These are phyloP conservation scores for Strix uralensis DNA, from an alignment of 2,113 vertebrate genomes.

Conservation along the genomic window DNA sequence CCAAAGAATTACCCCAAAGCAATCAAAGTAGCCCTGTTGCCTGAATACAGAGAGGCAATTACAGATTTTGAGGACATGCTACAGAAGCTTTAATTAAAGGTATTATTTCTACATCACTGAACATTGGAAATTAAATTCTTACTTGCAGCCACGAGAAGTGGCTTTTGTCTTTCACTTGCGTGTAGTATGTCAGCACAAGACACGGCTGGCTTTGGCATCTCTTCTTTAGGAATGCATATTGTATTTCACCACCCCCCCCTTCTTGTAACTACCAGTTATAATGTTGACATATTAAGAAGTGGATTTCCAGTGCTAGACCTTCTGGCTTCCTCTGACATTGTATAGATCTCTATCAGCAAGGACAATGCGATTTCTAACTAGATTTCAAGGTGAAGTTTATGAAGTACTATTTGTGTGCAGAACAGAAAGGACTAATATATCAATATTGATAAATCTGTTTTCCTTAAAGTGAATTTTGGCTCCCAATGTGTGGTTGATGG, in stretches of 20 bases:
- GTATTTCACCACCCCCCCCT: neutral
- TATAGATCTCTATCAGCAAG: neutral
- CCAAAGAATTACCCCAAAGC: slow-evolving; percentile 90
- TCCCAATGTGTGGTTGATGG: neutral
- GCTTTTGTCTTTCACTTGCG: slow-evolving; percentile 54
- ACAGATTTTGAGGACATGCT: slow-evolving; percentile 80
- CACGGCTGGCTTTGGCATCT: neutral
- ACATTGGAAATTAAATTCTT: slow-evolving; percentile 76
- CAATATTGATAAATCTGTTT: neutral
- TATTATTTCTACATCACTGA: slow-evolving; percentile 78
- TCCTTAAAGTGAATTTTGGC: neutral
- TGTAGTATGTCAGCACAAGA: slow-evolving; percentile 23
- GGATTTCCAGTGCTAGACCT: neutral
- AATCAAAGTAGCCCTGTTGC: slow-evolving; percentile 83
- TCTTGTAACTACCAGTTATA: neutral
- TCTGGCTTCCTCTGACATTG: slow-evolving; percentile 11
- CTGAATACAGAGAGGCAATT: slow-evolving; percentile 80
- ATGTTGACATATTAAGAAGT: neutral
- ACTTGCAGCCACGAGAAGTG: slow-evolving; percentile 58
- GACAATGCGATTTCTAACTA: neutral
- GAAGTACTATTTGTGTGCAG: neutral
- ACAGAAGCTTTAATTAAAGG: slow-evolving; percentile 94
- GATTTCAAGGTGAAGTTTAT: slow-evolving; percentile 16
- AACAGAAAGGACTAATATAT: neutral
- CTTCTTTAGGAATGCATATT: neutral